Evolutionary conservation across 1,140 invertebrate genomes (phyloP), one percentile per base, ranked within the genome.

Genomic region (Schlechtendalia chinensis): DNA sequence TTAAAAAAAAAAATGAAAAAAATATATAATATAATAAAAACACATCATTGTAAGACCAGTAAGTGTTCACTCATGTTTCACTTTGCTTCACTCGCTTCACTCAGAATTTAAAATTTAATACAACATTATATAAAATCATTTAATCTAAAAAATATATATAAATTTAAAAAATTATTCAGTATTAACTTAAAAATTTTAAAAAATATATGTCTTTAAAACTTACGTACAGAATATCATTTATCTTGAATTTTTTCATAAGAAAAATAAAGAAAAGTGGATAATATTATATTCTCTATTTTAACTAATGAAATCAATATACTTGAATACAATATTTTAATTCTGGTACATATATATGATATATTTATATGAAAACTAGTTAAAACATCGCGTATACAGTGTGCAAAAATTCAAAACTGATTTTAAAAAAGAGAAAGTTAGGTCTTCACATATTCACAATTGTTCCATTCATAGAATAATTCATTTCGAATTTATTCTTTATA

Each of bases 381-480:
- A 53, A 27, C 47, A 24, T 17, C 3, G 17, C 19, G 2, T 53
- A 16, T 27, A 19, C 14, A 53, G 45, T 71, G 45, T 71, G 22
- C 67, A 71, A 71, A 71, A 71, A 22, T 50, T 8, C 19, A 27
- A 71, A 27, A 71, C 45, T 53, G 45, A 71, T 71, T 71, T 50
- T 17, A 12, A 50, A 53, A 71, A 71, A 71, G 67, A 50, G 45
- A 71, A 69, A 69, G 65, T 69, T 47, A 27, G 14, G 39, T 50
- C 6, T 45, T 47, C n/a, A 50, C 47, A 71, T 71, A 71, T 71
- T 71, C 47, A 8, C 67, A 71, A 71, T 71, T 71, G 45, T 71
- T 53, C 22, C 16, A 71, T 71, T 71, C 45, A 71, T 50, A 53
- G 22, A 71, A 3, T 69, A 4, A 50, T 69, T 69, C 45, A 24